Conservation (phyloP, 2,888 invertebrate species). For the Metallyticus violacea region DNA sequence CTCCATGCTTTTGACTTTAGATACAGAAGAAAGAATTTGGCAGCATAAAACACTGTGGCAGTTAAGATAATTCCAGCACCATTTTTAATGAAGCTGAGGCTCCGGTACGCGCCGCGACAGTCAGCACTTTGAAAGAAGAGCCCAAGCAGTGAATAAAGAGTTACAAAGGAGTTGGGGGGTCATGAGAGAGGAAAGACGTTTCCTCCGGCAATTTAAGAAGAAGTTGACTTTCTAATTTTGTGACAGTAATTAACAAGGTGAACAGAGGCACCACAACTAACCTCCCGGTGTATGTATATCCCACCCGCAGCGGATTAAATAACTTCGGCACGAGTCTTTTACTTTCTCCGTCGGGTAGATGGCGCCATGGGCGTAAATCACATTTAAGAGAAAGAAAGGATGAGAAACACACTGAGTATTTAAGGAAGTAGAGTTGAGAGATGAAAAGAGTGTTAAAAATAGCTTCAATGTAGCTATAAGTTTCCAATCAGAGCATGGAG, state of each 20-base stretch:
- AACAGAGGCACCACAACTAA: conserved; percentile 16
- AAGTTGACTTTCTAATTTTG: conserved; percentile 29
- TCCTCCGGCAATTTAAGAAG: conserved; percentile 21
- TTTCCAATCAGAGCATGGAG: too few relatives aligned
- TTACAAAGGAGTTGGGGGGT: conserved; percentile 6
- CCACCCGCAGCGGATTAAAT: conserved; percentile 10
- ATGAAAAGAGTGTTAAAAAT: background rate
- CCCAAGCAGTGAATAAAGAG: conserved; percentile 23
- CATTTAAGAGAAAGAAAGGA: background rate
- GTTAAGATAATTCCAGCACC: background rate
- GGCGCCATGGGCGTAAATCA: conserved; percentile 2
- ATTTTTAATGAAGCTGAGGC: background rate
- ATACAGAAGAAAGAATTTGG: background rate
- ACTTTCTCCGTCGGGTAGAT: background rate
- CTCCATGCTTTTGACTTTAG: background rate
- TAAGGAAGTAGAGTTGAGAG: conserved; percentile 7
- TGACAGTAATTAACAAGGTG: conserved; percentile 30
- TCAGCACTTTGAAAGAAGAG: background rate
- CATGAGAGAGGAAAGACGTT: conserved; percentile 14
- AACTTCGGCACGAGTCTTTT: conserved; percentile 7
- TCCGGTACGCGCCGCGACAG: background rate
- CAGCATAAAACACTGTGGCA: background rate
- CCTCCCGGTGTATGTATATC: background rate
- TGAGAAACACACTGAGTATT: background rate
- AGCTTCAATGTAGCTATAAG: background rate